These are phyloP conservation scores for Xylota sylvarum DNA, from an alignment of 2,888 invertebrate species.

Conservation along the genomic window DNA sequence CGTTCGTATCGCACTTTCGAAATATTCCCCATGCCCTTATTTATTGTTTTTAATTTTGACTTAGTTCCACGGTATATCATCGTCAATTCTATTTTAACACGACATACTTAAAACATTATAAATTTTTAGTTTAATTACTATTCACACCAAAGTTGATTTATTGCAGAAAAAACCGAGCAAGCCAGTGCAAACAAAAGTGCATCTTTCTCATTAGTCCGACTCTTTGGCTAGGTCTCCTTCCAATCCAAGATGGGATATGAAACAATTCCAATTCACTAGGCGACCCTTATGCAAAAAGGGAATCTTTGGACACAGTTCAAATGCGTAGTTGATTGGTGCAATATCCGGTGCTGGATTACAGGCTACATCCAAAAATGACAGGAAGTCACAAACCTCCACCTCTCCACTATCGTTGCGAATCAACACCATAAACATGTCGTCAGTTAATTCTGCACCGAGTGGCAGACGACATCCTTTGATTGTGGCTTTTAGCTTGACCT, in stretches of 20 bases:
- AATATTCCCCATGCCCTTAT: too few species aligned
- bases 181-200: background rate
- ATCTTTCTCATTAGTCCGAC: conserved; percentile 21
- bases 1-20: too few species aligned
- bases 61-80: too few species aligned
- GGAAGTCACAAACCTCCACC: conserved; percentile 89
- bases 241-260: conserved; percentile 82
- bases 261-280: conserved; percentile 83
- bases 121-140: background rate
- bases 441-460: conserved; percentile 88
- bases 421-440: conserved; percentile 88
- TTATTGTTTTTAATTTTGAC: too few species aligned
- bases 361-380: conserved; percentile 90
- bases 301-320: conserved; percentile 83
- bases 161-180: background rate
- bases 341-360: conserved; percentile 83
- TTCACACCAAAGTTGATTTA: conserved; percentile 3
- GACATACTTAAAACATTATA: too few species aligned
- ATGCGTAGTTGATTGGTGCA: conserved; percentile 83
- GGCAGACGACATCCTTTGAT: conserved; percentile 90
- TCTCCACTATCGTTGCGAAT: conserved; percentile 88
- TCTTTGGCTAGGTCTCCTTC: conserved; percentile 80
- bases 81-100: too few species aligned
- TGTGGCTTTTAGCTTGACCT: conserved; percentile 87
- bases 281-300: conserved; percentile 83